Evolutionary conservation across 2,797 vertebrate genomes (phyloP), one percentile per base, ranked within the genome.

Genomic region (Halcyon leucocephala): DNA sequence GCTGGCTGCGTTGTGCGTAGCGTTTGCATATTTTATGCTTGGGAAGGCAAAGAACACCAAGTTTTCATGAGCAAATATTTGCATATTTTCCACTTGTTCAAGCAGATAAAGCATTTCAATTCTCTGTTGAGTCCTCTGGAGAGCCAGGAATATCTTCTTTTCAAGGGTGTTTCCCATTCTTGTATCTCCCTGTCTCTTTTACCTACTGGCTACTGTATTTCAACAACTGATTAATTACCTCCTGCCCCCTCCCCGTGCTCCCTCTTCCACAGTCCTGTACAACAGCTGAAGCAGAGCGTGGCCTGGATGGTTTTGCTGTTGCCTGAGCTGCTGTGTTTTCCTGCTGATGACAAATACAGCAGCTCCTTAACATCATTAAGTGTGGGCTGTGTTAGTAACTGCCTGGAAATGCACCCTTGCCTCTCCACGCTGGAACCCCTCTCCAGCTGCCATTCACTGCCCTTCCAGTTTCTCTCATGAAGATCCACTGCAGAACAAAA

Each of bases 41-140:
- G 96, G 95, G 74, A 95, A 82, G 14, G 85, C 91, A 81, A 62
- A 97, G 76, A 95, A 88, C 90, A 55, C 67, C 80, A 46, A 67
- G 91, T 92, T 92, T 91, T 94, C 87, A 14, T 57, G 96, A 90
- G 94, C 97, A 98, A 98, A 98, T 98, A 98, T 97, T 98, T 98
- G 97, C 97, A 91, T 94, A 66, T 96, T 97, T 97, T 95, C 97
- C 93, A 96, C 85, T 95, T 35, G 10, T 92, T 93, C 46, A 19
- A 97, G 96, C 96, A 77, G 94, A 96, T 66, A 88, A 97, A 95
- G 58, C 83, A 72, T 86, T 95, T 91, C 52, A 28, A 14, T 91
- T 92, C 82, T 76, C 65, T 10, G 46, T 7, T 20, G 21, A 39
- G 78, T 95, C 89, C 82, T 85, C 79, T 21, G 73, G 80, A 92